Conservation (phyloP, 2,797 vertebrate species). For the Anomalospiza imberbis region DNA sequence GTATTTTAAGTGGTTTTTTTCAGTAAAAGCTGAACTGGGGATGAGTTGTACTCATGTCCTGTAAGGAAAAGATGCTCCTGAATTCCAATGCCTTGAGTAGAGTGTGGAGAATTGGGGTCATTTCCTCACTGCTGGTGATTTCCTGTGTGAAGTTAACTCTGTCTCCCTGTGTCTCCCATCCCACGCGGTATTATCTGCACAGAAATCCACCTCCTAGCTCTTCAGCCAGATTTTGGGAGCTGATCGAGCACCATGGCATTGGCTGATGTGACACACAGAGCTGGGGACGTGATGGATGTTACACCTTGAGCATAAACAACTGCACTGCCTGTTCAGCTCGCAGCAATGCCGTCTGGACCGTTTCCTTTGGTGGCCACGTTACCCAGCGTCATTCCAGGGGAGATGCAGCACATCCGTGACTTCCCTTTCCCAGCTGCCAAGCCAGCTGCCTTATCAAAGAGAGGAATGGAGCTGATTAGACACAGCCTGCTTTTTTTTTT, state of each 20-base stretch:
- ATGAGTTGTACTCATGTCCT: rapidly evolving
- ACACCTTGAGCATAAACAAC: background rate
- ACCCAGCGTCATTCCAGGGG: background rate
- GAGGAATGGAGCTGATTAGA: background rate
- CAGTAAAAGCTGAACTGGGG: background rate
- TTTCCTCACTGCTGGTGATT: background rate
- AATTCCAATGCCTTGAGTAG: background rate
- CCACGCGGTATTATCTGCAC: rapidly evolving
- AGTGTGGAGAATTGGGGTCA: background rate
- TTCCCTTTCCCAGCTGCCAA: background rate
- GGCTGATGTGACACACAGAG: background rate
- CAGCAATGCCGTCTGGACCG: rapidly evolving
- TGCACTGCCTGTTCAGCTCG: background rate
- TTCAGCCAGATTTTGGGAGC: background rate
- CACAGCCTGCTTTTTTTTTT: rapidly evolving
- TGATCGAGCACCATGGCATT: background rate
- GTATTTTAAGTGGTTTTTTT: background rate
- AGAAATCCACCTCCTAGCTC: background rate
- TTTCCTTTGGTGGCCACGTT: background rate
- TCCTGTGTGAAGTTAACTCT: background rate
- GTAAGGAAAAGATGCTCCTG: background rate
- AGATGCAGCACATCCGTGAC: background rate
- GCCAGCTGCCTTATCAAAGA: background rate
- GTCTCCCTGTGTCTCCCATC: background rate
- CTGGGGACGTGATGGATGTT: background rate